A percentile compares a stretch with the other conserved stretches of the same genome.
Evolutionary conservation across 2,113 vertebrate species (phyloP).

Genomic region (Etheostoma spectabile): DNA sequence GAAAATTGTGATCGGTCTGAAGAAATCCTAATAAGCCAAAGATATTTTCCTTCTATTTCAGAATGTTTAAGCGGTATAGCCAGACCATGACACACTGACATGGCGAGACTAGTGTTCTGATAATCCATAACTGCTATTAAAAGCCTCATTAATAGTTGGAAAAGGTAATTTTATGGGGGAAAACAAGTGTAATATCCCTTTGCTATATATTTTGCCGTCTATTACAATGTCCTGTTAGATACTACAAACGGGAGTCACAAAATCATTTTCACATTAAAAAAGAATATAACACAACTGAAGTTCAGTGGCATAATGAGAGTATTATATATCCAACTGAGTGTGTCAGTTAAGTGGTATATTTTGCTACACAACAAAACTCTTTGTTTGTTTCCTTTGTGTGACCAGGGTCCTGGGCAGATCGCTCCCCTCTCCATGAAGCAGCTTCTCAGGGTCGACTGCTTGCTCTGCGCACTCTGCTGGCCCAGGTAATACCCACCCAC

Average conservation of each 20-base stretch:
- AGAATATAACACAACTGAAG: neutral
- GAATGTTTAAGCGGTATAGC: no score
- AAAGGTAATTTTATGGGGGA: neutral
- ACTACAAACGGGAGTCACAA: no score
- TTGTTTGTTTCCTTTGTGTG: neutral
- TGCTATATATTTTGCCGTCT: neutral
- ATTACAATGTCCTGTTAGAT: neutral
- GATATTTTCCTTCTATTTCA: no score
- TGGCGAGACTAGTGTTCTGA: neutral
- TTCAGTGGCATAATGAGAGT: neutral
- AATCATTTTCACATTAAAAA: neutral
- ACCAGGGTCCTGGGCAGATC: constrained; percentile 96
- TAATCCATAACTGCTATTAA: neutral
- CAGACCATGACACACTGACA: no score
- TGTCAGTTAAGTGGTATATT: neutral
- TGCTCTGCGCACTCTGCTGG: constrained; percentile 91
- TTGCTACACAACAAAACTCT: neutral
- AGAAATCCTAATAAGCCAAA: no score
- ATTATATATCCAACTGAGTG: neutral
- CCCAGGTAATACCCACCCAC: constrained; percentile 84
- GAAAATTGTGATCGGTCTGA: no score
- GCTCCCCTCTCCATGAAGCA: constrained; percentile 95
- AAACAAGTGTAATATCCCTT: neutral
- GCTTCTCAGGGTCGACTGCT: constrained; percentile 96
- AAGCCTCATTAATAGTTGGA: neutral